Base-by-base conservation (phyloP, 2,888 invertebrate genomes). In the Microctonus aethiopoides region DNA sequence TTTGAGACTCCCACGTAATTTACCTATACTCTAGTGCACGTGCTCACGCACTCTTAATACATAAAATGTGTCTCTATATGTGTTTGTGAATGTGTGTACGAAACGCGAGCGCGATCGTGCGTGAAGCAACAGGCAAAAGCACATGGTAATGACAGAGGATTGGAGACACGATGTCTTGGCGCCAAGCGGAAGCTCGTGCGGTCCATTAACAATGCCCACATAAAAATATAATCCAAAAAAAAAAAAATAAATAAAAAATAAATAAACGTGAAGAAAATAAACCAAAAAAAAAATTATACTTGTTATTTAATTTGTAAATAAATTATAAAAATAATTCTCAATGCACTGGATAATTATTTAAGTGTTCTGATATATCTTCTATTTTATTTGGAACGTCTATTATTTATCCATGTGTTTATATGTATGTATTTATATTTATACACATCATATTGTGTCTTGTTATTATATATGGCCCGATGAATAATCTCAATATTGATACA, bases 81-180 rank as follows among this genome's bases (percentile, higher is more conserved):
- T 56, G 54, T 52, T 32, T 60, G 51, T 56, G 61, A 59, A 51
- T 57, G 64, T n/a, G n/a, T n/a, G n/a, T n/a, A n/a, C n/a, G n/a
- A n/a, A n/a, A n/a, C n/a, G 56, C 11, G 36, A 76, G 39, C 13
- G 73, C 75, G 73, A 73, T 75, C 75, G 78, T 78, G 79, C 81
- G 79, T 80, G 81, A 79, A 80, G 80, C 78, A 77, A 78, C 78
- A 80, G 78, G 78, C 78, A 81, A 29, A 5, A 78, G 81, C 79
- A 81, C 73, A 60, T 77, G 80, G 77, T 83, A 83, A 83, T 83
- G 82, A 83, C 82, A 80, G 82, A 80, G 80, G 75, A 16, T 46
- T 77, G 77, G 76, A 79, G 81, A 81, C 76, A 78, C 76, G 79
- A 16, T 46, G 79, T 75, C 72, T 74, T 79, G 83, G 81, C 83